Conservation (phyloP, 2,113 vertebrate species). For the Numenius arquata region DNA sequence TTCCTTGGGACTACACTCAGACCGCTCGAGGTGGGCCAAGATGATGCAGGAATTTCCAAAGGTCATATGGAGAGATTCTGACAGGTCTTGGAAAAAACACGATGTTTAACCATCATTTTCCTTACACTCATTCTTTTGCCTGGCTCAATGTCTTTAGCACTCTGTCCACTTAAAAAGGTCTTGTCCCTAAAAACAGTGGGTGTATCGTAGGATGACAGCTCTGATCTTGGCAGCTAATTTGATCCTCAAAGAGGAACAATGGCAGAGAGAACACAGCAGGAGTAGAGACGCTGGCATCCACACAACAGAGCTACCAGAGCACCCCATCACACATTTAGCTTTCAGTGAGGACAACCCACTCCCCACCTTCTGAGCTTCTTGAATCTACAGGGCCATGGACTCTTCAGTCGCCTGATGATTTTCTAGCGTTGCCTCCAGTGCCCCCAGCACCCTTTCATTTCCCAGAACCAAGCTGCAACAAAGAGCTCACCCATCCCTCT, state of each 20-base stretch:
- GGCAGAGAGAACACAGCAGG: background rate
- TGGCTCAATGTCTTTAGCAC: background rate
- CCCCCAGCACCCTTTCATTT: background rate
- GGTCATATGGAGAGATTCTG: background rate
- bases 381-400: background rate
- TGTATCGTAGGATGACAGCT: rapidly evolving
- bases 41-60: background rate
- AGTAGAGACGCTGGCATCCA: background rate
- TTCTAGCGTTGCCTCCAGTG: background rate
- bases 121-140: background rate
- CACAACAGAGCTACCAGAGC: background rate
- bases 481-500: background rate
- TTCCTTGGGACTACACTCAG: background rate
- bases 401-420: rapidly evolving
- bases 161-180: background rate
- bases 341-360: background rate
- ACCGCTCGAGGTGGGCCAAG: background rate
- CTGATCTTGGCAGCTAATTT: background rate
- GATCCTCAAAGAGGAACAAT: background rate
- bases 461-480: background rate
- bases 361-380: background rate
- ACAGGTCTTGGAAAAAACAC: background rate
- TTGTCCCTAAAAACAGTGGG: background rate
- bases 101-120: background rate
- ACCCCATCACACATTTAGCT: background rate